Evolutionary conservation across 2,888 invertebrate species (phyloP), one percentile per base, ranked within the genome.

Genomic region (Polydrusus tereticollis): DNA sequence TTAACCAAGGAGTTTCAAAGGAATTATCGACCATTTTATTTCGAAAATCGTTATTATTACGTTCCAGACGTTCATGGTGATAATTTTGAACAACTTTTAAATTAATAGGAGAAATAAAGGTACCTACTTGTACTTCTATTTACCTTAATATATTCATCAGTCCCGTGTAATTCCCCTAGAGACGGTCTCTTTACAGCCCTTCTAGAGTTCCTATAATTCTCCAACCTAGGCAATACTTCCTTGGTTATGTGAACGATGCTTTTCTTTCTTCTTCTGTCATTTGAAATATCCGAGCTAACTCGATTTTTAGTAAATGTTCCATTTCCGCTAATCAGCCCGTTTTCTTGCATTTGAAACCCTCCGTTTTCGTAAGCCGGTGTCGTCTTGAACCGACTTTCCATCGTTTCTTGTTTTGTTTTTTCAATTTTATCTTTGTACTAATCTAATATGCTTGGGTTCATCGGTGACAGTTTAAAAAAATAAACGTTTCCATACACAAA

Each of bases 121-220:
- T n/a, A n/a, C n/a, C n/a, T n/a, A n/a, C n/a, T n/a, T n/a, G n/a
- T n/a, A n/a, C n/a, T n/a, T n/a, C n/a, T n/a, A n/a, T n/a, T 21
- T 47, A 73, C 75, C 66, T 70, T 75, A 45, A 41, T 69, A 65
- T 58, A 70, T 18, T 87, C 88, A 75, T 89, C 89, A 45, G 93
- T 92, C 26, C 93, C 93, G 80, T 95, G 95, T 50, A 96, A 86
- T 81, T 95, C 94, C 18, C 95, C 94, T 68, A 96, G 87, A 21
- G 95, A 94, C 0, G 95, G 95, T 75, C 96, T 88, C 83, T 94
- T 94, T 62, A 91, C 85, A 0, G 93, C 92, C 77, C 93, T 88
- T 80, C 92, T 91, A 0, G 93, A 92, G 83, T 92, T 91, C 81
- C 94, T 89, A 82, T 96, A 96, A 83, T 95, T 93, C 82, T 95